Evolutionary conservation across 1,140 invertebrate species (phyloP), one percentile per base, ranked within the genome.

Genomic region (Drosophila nebulosa): DNA sequence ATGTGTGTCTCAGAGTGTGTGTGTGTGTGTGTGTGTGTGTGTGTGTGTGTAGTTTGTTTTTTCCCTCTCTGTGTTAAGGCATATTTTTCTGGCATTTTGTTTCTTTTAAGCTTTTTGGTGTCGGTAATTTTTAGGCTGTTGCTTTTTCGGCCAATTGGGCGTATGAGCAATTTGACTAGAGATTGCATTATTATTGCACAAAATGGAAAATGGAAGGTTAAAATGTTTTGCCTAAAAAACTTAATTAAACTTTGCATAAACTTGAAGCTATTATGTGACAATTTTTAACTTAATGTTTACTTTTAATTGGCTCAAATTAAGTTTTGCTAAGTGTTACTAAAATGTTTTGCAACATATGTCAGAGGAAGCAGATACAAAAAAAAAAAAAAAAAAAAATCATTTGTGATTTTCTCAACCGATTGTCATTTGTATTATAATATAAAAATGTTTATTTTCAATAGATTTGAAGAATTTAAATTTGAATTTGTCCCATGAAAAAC

Each of bases 1-100:
- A 55, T 42, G 64, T 60, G 57, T 60, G 21, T 27, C 9, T 63
- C 4, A 35, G 27, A n/a, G 22, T 46, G 14, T 7, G n/a, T 27
- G 24, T 35, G 21, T 32, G 7, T 46, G 52, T 52, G 50, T 51
- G 27, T 69, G 52, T 32, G 18, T 57, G 26, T 56, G 46, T 42
- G 36, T 53, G 60, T 62, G 42, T 22, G n/a, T n/a, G n/a, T 22
- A 30, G 68, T 39, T 39, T 55, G 26, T 64, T 57, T 56, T 36
- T 42, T 42, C 9, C 30, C 27, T 21, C 27, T 32, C 24, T 32
- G 18, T 35, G 39, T 57, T 57, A 36, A 32, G 14, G 32, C 27
- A 21, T 35, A 57, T 35, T 57, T 57, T 32, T 21, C 57, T 26
- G 56, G 32, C 39, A 46, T 46, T 46, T 21, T 46, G 39, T 21